A percentile compares a stretch with the other conserved stretches of the same genome.
phyloP scores from a whole-genome alignment of 2,888 invertebrate species.

The Microctonus brassicae region DNA sequence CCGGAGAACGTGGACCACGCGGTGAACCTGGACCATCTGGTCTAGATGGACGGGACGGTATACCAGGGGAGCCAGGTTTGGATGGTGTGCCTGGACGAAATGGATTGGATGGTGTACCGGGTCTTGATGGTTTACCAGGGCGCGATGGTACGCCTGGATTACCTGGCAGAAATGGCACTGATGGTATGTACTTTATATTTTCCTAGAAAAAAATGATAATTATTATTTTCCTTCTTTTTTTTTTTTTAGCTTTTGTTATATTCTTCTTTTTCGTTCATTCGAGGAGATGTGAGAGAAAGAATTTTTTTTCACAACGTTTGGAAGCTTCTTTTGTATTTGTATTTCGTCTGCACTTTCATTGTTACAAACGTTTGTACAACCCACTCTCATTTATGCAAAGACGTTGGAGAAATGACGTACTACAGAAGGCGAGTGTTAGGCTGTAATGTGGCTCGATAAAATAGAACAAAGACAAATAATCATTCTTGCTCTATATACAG shows the following conservation, averaged over 20 bases:
- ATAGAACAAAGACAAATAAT: constrained; percentile 12
- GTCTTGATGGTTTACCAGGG: constrained; percentile 82
- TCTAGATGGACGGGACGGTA: constrained; percentile 88
- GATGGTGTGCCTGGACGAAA: constrained; percentile 89
- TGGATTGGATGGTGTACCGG: constrained; percentile 82
- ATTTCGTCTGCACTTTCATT: background rate
- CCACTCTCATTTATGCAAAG: constrained; percentile 19
- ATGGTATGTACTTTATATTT: constrained; percentile 70
- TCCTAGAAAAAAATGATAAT: background rate
- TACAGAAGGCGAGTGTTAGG: background rate
- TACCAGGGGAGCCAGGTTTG: constrained; percentile 91
- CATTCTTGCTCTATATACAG: background rate
- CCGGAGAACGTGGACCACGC: constrained; percentile 79
- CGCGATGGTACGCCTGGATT: constrained; percentile 78
- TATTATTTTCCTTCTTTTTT: background rate
- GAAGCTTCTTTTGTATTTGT: constrained; percentile 5
- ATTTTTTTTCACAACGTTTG: constrained; percentile 6
- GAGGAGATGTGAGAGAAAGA: background rate
- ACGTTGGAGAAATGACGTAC: constrained; percentile 1
- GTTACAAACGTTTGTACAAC: background rate
- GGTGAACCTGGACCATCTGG: constrained; percentile 80
- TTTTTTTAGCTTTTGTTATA: background rate
- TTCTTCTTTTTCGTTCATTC: background rate
- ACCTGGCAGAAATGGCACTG: constrained; percentile 80
- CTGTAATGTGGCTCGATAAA: constrained; percentile 12